Base-by-base conservation (phyloP, 2,888 invertebrate species). In the Neelides folsomi region DNA sequence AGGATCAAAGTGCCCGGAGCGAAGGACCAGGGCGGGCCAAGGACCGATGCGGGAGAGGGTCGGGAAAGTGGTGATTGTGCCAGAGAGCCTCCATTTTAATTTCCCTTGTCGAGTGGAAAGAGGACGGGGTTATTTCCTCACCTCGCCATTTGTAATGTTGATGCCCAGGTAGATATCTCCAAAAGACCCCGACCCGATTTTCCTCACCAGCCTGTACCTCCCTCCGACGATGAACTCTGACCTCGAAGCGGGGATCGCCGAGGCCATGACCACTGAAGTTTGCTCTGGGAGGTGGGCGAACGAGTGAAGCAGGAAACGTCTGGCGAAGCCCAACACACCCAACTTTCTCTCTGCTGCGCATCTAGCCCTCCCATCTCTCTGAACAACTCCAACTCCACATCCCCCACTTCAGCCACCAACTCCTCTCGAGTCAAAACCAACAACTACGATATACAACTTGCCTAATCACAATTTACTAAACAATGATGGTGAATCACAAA, bases 111-210 rank as follows among this genome's bases (percentile, higher is more conserved):
- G 16, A 4, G 5, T 13, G n/a, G 15, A 13, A 46, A 46, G 36
- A 35, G 34, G 13, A 15, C 12, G 15, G n/a, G n/a, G 5, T 9
- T 35, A 15, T 46, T 35, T 36, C 42, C 53, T 56, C 76, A 84
- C 85, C 81, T 88, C 89, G 73, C 88, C 88, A 77, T 84, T 87
- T 71, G 81, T 79, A 71, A 85, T 80, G 76, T 88, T 86, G 77
- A 88, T 85, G 65, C 88, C 95, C 72, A 97, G 78, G 76, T 90
- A 97, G 73, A 98, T 97, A 76, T 97, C 97, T 70, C 98, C 98
- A 73, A 98, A 98, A 64, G 97, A 97, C 66, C 98, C 98, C 75
- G 93, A 93, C 69, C 97, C 93, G 73, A 97, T 92, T 81, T 93
- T 94, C 67, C 93, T 81, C 71, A 93, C 83, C 70, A 95, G 79